Evolutionary conservation across 2,797 vertebrate genomes (phyloP), one percentile per base, ranked within the genome.

Genomic region (Pempheris klunzingeri): DNA sequence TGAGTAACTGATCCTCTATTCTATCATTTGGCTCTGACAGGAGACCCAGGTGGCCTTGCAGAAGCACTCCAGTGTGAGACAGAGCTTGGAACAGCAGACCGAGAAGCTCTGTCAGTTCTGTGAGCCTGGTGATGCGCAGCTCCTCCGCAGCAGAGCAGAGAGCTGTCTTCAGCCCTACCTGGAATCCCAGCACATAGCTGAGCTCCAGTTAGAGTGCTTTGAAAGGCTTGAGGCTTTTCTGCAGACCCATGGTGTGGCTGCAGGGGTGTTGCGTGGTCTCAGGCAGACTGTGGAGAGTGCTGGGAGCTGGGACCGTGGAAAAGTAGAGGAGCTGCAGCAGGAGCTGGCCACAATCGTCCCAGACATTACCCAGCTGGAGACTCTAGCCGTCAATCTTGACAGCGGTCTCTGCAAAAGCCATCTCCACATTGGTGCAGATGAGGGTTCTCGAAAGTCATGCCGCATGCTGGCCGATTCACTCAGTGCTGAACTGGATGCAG

Each of bases 371-470:
- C 93, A 92, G 0, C 81, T 99, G 4, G 97, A 98, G 84, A 92
- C 96, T 1, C 72, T 94, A 12, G 97, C 97, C 0, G 78, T 96
- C 24, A 85, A 87, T 76, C 93, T 99, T 30, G 98, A 99, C 71
- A 87, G 95, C 59, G 74, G 93, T 47, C 95, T 99, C 49, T 94
- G 95, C 84, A 98, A 99, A 92, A 95, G 96, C 52, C 98, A 98
- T 0, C 97, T 97, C 57, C 96, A 97, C 70, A 90, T 99, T 9
- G 95, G 91, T 4, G 88, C 90, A 1, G 86, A 91, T 13, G 90
- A 95, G 8, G 96, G 96, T 38, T 82, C 92, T 10, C 96, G 96
- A 32, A 96, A 94, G 4, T 97, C 97, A 2, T 98, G 97, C 85
- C 95, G 98, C 28, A 92, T 92, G 44, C 75, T 96, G 36, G 95